Evolutionary conservation across 2,113 vertebrate genomes (phyloP).

Genomic region (Albula goreensis): DNA sequence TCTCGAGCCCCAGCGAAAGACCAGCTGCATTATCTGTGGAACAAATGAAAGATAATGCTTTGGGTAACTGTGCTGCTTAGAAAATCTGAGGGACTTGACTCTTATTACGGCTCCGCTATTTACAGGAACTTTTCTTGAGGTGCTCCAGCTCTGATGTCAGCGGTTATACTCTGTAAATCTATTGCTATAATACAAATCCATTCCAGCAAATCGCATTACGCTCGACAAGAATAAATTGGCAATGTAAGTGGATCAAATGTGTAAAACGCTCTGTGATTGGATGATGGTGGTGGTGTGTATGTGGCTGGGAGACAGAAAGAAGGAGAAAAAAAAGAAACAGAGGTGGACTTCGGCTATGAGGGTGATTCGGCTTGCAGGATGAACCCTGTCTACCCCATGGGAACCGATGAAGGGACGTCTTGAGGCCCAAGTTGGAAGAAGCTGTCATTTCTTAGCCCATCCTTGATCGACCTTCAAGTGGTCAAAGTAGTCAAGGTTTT

Average conservation of each 20-base stretch:
- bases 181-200: slow-evolving; percentile 10
- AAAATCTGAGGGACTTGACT: background rate
- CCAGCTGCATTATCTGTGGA: background rate
- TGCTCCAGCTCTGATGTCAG: background rate
- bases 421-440: background rate
- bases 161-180: background rate
- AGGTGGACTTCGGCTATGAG: background rate
- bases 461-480: slow-evolving; percentile 20
- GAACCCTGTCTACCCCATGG: slow-evolving; percentile 9
- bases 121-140: background rate
- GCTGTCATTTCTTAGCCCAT: slow-evolving; percentile 5
- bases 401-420: background rate
- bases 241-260: background rate
- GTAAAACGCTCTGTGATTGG: background rate
- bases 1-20: background rate
- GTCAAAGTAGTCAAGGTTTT: slow-evolving; percentile 14
- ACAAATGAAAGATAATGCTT: background rate
- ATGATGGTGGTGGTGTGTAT: background rate
- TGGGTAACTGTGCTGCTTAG: background rate
- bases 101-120: background rate
- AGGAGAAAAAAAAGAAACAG: background rate
- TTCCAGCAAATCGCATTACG: slow-evolving; percentile 18
- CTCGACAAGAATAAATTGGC: background rate
- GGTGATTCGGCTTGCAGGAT: background rate
- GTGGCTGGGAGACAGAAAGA: background rate